Evolutionary conservation across 2,888 invertebrate genomes (phyloP), one percentile per base, ranked within the genome.

Genomic region (Philaethria dido): DNA sequence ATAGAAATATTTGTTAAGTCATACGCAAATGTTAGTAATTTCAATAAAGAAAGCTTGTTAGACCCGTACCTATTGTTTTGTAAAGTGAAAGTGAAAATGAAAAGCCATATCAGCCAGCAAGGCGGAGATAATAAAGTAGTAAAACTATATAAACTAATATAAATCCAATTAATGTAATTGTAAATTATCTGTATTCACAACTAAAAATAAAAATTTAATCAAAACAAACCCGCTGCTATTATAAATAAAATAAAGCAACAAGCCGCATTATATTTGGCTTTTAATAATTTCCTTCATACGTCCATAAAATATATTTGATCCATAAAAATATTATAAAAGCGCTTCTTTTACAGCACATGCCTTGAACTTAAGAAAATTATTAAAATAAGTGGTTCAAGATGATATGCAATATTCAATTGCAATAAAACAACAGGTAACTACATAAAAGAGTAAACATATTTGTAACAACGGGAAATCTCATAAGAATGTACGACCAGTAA

Each of bases 361-460:
- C 66, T 66, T 66, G 66, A 66, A 61, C 66, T 66, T 61, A 66
- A 50, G 39, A 52, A 45, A 52, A 50, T 61, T 66, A 66, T 45
- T 61, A 61, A 61, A 66, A 61, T 45, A 66, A 61, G 61, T 66
- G 44, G 61, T 45, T 62, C 62, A 62, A 63, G 67, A 63, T 67
- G 67, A 63, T 67, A 59, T 63, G 42, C 59, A 33, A 48, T 22
- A 60, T 60, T 59, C 48, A 29, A 47, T 39, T 29, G 50, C 47
- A 36, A 62, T 66, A 62, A 66, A 67, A 62, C 55, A 63, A 45
- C 25, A 59, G 18, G 36, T 22, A 55, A 48, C 33, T 54, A 50
- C 29, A 57, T 55, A 39, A 48, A 60, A 33, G 29, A 47, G 48
- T 66, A 42, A 39, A 50, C n/a, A 25, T 42, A 39, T 59, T 66